Conservation (phyloP, 2,888 invertebrate species). For the Cylloceria caligata region DNA sequence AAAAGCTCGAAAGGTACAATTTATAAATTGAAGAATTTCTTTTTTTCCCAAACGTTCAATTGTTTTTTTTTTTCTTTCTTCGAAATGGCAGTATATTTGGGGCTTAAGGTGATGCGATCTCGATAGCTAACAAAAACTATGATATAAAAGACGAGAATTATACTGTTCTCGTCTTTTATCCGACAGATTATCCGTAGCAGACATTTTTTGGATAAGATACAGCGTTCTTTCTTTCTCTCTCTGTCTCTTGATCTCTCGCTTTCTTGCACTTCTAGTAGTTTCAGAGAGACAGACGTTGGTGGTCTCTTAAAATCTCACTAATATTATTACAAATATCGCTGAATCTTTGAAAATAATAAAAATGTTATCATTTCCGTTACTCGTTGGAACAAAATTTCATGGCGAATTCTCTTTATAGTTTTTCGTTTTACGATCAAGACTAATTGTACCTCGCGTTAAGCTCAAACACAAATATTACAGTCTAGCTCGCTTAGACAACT, state of each 20-base stretch:
- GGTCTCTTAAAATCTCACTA: background rate
- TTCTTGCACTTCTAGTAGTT: too few species aligned
- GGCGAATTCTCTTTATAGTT: background rate
- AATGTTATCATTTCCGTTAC: background rate
- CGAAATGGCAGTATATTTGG: background rate
- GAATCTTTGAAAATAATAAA: background rate
- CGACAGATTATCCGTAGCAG: too few species aligned
- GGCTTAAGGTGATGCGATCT: too few species aligned
- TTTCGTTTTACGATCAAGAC: background rate
- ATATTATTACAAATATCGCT: background rate
- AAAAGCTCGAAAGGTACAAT: background rate
- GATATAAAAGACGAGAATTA: too few species aligned
- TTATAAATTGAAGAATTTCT: background rate
- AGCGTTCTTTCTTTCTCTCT: too few species aligned
- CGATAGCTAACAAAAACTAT: too few species aligned
- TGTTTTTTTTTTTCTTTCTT: background rate
- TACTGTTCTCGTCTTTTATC: too few species aligned
- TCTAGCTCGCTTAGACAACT: too few species aligned
- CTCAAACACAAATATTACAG: background rate
- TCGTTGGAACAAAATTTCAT: background rate
- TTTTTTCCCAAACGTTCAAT: background rate
- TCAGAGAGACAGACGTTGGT: too few species aligned
- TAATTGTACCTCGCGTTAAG: background rate
- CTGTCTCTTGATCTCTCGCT: too few species aligned
- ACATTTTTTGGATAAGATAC: too few species aligned